These are phyloP conservation scores for Murina feae DNA, from an alignment of 2,113 vertebrate species.

Conservation along the genomic window DNA sequence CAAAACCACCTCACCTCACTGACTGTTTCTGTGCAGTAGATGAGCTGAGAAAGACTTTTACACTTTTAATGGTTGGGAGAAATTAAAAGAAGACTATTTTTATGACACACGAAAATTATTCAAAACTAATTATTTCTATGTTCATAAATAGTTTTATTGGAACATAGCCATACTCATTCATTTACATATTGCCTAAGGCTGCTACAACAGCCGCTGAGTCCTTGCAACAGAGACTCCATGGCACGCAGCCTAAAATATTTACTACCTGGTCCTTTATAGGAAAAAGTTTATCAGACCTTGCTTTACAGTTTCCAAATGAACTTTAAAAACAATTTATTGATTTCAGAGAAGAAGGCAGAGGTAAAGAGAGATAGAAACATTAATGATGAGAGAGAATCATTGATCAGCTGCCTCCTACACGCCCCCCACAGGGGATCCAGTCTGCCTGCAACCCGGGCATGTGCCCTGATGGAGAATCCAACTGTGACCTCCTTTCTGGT, in stretches of 20 bases:
- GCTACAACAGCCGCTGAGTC: not conserved
- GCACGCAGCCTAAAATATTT: slow-evolving; percentile 12
- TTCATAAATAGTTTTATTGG: slow-evolving; percentile 24
- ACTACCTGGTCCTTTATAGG: not conserved
- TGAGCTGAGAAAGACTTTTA: not conserved
- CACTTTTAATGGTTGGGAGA: slow-evolving; percentile 20
- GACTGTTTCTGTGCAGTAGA: not conserved
- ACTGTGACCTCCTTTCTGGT: too few species aligned
- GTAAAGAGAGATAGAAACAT: not conserved
- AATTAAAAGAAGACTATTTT: not conserved
- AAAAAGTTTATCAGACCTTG: not conserved
- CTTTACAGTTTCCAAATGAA: slow-evolving; percentile 34
- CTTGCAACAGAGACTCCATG: not conserved
- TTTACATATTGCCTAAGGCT: slow-evolving; percentile 1
- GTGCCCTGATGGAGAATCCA: too few species aligned
- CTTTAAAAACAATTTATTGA: not conserved
- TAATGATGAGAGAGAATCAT: not conserved
- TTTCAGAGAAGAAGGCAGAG: not conserved
- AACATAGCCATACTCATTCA: not conserved
- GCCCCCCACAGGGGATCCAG: too few species aligned
- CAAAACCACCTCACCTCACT: not conserved
- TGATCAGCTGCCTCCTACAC: too few species aligned
- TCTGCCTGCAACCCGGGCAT: too few species aligned
- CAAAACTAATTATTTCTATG: slow-evolving; percentile 15
- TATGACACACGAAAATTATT: not conserved